phyloP scores from a whole-genome alignment of 2,113 vertebrate species.

The Paramormyrops kingsleyae region DNA sequence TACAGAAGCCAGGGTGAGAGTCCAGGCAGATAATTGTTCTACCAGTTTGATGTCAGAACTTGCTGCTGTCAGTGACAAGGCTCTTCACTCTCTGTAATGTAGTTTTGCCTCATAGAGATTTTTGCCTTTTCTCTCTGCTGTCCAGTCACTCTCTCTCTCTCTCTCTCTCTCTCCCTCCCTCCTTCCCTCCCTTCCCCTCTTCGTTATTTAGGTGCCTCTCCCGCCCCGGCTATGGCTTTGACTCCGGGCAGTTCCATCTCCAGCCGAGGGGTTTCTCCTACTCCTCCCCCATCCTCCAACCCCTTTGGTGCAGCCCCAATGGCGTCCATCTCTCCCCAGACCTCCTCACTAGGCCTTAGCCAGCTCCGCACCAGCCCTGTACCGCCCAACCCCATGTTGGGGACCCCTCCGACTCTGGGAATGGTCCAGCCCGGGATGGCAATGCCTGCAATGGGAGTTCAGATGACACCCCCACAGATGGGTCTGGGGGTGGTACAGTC shows the following conservation, averaged over 20 bases:
- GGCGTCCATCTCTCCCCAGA: slow-evolving; percentile 57
- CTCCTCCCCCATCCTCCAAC: slow-evolving; percentile 49
- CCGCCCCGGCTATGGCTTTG: slow-evolving; percentile 57
- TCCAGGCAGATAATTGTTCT: background rate
- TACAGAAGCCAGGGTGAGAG: background rate
- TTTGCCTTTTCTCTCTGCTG: background rate
- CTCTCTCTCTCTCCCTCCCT: background rate
- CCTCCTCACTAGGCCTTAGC: slow-evolving; percentile 74
- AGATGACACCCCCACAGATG: slow-evolving; percentile 54
- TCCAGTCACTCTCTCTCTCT: background rate
- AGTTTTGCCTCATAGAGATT: background rate
- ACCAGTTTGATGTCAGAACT: background rate
- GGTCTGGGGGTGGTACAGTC: slow-evolving; percentile 58
- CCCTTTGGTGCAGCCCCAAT: slow-evolving; percentile 52
- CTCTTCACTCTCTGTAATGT: background rate
- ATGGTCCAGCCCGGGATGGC: slow-evolving; percentile 58
- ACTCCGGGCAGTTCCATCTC: slow-evolving; percentile 56
- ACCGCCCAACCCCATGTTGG: slow-evolving; percentile 66
- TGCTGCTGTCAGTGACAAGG: background rate
- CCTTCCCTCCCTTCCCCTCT: background rate
- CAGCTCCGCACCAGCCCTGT: slow-evolving; percentile 79
- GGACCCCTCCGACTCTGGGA: slow-evolving; percentile 35
- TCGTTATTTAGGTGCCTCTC: slow-evolving; percentile 52
- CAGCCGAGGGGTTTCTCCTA: slow-evolving; percentile 62
- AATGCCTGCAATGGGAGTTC: slow-evolving; percentile 51